Conservation (phyloP, 2,888 invertebrate genomes). For the Pachymerium ferrugineum region DNA sequence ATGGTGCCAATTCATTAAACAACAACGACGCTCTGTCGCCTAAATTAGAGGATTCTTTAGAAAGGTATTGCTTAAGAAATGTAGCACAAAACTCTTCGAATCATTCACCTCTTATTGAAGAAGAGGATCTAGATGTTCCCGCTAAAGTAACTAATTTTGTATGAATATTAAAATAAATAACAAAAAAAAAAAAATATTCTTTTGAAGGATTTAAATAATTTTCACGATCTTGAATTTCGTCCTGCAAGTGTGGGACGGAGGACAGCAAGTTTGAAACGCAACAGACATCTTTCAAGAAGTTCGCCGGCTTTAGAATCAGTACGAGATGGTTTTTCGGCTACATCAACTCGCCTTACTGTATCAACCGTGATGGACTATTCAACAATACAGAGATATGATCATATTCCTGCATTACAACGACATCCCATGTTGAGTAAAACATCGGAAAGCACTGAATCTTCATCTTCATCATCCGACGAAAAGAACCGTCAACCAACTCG, state of each 20-base stretch:
- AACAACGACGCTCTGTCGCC: background rate
- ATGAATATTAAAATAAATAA: background rate
- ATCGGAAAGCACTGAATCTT: conserved; percentile 27
- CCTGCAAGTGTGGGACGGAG: conserved; percentile 23
- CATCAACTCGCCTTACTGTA: conserved; percentile 30
- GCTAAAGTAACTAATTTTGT: background rate
- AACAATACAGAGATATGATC: conserved; percentile 21
- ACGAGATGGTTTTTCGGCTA: conserved; percentile 25
- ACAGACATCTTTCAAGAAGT: conserved; percentile 30
- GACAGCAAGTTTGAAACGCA: conserved; percentile 28
- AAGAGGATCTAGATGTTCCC: background rate
- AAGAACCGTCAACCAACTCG: conserved; percentile 29
- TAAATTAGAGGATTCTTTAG: conserved; percentile 23
- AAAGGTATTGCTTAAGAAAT: background rate
- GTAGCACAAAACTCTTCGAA: background rate
- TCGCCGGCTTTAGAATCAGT: conserved; percentile 28
- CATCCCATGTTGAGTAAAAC: conserved; percentile 28
- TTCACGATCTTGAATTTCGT: conserved; percentile 12
- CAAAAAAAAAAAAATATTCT: background rate
- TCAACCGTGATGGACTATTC: conserved; percentile 30
- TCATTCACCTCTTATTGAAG: conserved; percentile 13
- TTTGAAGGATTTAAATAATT: conserved; percentile 24
- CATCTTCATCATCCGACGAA: conserved; percentile 29
- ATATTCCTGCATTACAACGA: background rate
- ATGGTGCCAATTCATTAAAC: conserved; percentile 27